Evolutionary conservation across 2,113 vertebrate species (phyloP).

Genomic region (Corydoras sp.): DNA sequence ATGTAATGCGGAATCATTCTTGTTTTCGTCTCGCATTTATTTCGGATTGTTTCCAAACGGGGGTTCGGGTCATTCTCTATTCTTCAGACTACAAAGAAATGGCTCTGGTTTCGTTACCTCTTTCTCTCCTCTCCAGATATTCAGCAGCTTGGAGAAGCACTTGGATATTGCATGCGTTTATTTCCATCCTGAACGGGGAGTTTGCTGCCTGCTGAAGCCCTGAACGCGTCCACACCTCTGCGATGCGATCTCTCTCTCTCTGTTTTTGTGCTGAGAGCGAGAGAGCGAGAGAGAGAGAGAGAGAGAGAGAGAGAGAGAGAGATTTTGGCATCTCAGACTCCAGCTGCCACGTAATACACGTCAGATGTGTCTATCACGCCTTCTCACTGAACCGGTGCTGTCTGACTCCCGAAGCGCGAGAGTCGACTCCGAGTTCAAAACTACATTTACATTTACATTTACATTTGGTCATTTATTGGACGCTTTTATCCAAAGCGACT

Average conservation of each 20-base stretch:
- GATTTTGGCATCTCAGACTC: too few relatives aligned
- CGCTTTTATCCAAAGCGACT: too few relatives aligned
- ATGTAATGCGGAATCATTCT: too few relatives aligned
- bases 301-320: too few relatives aligned
- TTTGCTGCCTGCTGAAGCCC: background rate
- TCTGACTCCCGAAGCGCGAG: too few relatives aligned
- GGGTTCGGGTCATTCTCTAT: background rate
- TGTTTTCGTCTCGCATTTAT: too few relatives aligned
- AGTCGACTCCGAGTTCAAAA: too few relatives aligned
- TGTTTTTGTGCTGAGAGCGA: slow-evolving; percentile 10
- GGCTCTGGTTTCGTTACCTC: slow-evolving; percentile 58
- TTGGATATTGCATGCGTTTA: slow-evolving; percentile 76
- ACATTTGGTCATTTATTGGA: too few relatives aligned
- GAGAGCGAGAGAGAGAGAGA: background rate
- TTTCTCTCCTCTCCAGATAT: slow-evolving; percentile 81
- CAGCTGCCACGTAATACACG: too few relatives aligned
- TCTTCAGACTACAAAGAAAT: slow-evolving; percentile 1
- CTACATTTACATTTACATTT: too few relatives aligned
- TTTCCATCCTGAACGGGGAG: slow-evolving; percentile 66
- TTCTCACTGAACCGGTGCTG: too few relatives aligned
- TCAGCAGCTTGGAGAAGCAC: slow-evolving; percentile 87
- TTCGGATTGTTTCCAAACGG: background rate
- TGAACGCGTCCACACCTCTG: slow-evolving; percentile 13
- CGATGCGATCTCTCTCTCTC: background rate
- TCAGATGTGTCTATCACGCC: too few relatives aligned